Evolutionary conservation across 2,113 vertebrate species (phyloP).

Genomic region (Scopus umbretta): DNA sequence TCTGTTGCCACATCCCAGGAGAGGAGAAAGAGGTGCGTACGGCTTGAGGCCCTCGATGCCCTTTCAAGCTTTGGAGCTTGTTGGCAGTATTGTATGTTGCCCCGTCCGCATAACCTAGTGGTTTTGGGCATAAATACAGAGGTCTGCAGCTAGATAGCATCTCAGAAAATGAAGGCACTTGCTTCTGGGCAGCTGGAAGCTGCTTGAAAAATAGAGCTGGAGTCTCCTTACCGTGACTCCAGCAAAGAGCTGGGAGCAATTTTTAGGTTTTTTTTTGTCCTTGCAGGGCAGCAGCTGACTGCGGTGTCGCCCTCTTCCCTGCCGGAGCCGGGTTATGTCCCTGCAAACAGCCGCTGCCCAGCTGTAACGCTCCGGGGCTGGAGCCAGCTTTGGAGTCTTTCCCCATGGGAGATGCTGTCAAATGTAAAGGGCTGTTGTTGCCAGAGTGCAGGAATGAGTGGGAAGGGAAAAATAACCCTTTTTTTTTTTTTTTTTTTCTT

Average conservation of each 20-base stretch:
- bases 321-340: accelerated
- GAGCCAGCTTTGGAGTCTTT: background rate
- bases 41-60: accelerated
- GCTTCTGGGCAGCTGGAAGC: background rate
- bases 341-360: background rate
- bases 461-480: background rate
- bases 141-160: background rate
- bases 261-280: accelerated
- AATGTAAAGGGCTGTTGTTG: accelerated
- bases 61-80: background rate
- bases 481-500: accelerated
- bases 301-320: accelerated
- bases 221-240: background rate
- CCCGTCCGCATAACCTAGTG: too few species aligned
- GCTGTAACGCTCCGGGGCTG: background rate
- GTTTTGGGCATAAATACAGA: background rate
- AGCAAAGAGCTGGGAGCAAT: background rate
- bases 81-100: background rate
- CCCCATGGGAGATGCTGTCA: accelerated
- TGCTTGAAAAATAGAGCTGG: background rate
- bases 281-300: background rate
- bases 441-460: background rate
- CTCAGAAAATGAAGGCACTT: accelerated
- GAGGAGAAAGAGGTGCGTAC: accelerated
- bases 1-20: background rate